Evolutionary conservation across 37 sponge, comb jelly and placozoan genomes (phyloP), one percentile per base, ranked within the genome.

Genomic region (Spongilla lacustris): DNA sequence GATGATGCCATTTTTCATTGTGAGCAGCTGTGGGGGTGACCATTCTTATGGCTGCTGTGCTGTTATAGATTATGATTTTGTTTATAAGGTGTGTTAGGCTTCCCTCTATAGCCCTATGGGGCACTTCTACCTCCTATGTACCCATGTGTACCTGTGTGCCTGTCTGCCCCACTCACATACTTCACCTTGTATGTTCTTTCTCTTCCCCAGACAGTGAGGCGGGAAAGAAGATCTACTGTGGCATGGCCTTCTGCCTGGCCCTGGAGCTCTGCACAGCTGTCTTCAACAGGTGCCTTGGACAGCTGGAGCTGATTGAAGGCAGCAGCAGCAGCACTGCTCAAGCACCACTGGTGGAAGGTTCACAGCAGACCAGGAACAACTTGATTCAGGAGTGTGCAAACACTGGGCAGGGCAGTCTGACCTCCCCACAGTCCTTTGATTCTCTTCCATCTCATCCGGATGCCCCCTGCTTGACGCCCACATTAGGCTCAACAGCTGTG

Each of bases 191-290:
- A n/a, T n/a, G n/a, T 36, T 41, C 37, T 41, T 36, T 36, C 38
- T n/a, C 31, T 22, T 14, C 11, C 58, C 11, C 58, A 58, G 58
- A 58, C 58, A 58, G 21, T 58, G 58, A 58, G 58, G 58, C 58
- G 11, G 74, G 49, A 29, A 31, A 36, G 69, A 38, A 50, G 10
- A 77, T 48, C 78, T 82, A 88, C 83, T 83, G 77, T 77, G 71
- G 89, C 23, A 69, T 82, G 33, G 83, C 68, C 4, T 34, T 82
- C 36, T 24, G 50, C 10, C 50, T 83, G 37, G 13, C 71, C 25
- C 83, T 88, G 36, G 77, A 83, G 67, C n/a, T 88, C 0, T 30
- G 70, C 31, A 79, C 71, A 8, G 34, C 75, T 36, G 23, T 74
- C 11, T 30, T 74, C 19, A 8, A 34, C 9, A 30, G 23, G 5